phyloP scores from a whole-genome alignment of 2,888 invertebrate species.

The Alcis repandata region DNA sequence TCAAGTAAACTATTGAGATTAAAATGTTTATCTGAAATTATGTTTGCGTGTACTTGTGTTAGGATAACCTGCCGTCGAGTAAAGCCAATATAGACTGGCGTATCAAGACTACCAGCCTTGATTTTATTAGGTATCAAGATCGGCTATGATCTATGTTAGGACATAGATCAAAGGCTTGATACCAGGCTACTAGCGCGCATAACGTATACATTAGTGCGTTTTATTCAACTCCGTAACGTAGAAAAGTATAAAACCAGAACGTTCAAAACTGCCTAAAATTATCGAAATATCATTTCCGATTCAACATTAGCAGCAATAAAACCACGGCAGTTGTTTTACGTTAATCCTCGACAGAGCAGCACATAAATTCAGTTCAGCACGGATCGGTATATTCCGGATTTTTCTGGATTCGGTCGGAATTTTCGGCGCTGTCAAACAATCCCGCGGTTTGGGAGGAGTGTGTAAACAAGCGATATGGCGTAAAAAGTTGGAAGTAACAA shows the following conservation, averaged over 20 bases:
- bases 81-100: no score
- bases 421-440: conserved; percentile 39
- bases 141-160: no score
- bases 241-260: no score
- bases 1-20: background rate
- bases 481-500: conserved; percentile 43
- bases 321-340: conserved; percentile 27
- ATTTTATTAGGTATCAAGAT: no score
- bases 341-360: conserved; percentile 45
- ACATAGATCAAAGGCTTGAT: no score
- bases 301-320: background rate
- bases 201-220: no score
- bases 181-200: no score
- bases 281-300: no score
- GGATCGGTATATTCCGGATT: conserved; percentile 38
- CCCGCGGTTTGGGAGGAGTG: conserved; percentile 38
- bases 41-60: background rate
- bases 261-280: no score
- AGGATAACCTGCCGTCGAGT: no score
- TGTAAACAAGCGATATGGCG: conserved; percentile 45
- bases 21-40: background rate
- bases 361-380: conserved; percentile 48
- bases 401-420: conserved; percentile 33
- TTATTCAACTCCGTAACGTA: no score
- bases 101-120: no score